A percentile compares a stretch with the other conserved stretches of the same genome.
Evolutionary conservation across 1,140 invertebrate species (phyloP).

Genomic region (Papilio polytes): DNA sequence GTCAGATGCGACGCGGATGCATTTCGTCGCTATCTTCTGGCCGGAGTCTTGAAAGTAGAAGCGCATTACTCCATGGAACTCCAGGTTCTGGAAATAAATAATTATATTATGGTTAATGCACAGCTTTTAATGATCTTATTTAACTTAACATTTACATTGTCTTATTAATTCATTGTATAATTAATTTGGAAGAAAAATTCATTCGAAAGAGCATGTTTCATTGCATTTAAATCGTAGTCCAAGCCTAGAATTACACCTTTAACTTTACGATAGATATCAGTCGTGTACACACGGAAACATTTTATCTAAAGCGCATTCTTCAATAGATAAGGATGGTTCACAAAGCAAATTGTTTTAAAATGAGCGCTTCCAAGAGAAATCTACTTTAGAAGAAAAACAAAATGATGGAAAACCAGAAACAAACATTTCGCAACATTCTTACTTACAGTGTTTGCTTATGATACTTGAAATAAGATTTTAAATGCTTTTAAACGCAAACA

Average conservation of each 20-base stretch:
- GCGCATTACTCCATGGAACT: conserved; percentile 99
- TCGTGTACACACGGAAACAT: conserved; percentile 36
- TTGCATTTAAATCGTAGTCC: neutral
- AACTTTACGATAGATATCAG: conserved; percentile 31
- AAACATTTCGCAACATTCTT: conserved; percentile 2
- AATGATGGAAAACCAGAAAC: neutral
- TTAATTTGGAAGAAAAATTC: neutral
- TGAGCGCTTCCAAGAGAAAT: neutral
- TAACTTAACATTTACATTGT: neutral
- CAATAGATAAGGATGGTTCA: conserved; percentile 26
- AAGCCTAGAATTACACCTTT: conserved; percentile 16
- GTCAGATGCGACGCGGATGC: conserved; percentile 97
- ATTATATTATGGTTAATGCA: neutral
- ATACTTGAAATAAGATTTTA: conserved; percentile 31
- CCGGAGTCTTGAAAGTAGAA: conserved; percentile 99
- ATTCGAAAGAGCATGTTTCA: neutral
- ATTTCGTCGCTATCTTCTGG: conserved; percentile 99
- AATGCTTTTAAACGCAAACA: conserved; percentile 17
- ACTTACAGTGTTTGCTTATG: neutral
- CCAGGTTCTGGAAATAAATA: conserved; percentile 91
- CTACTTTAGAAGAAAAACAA: conserved; percentile 19
- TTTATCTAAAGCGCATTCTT: conserved; percentile 40
- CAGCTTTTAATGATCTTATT: neutral
- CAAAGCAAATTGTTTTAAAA: conserved; percentile 32
- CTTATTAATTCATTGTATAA: neutral